Evolutionary conservation across 2,113 vertebrate species (phyloP).

Genomic region (Anhinga anhinga): DNA sequence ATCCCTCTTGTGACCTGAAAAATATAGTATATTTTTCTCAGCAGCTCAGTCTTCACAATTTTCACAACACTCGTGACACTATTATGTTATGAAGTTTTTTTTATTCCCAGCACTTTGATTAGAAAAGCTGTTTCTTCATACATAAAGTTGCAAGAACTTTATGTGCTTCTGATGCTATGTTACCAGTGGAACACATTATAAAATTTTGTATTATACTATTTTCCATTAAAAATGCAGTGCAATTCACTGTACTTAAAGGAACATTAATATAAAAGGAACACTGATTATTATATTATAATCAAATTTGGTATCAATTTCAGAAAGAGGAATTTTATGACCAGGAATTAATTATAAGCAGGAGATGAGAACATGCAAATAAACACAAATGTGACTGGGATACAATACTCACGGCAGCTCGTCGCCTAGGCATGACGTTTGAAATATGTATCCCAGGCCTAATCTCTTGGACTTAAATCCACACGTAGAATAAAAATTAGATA

Average conservation of each 20-base stretch:
- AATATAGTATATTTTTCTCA: neutral
- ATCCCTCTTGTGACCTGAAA: neutral
- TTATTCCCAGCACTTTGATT: neutral
- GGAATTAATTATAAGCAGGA: neutral
- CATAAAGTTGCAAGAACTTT: neutral
- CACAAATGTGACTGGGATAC: neutral
- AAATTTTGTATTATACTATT: neutral
- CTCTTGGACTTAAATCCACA: neutral
- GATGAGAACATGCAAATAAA: neutral
- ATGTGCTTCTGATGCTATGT: neutral
- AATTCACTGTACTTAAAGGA: neutral
- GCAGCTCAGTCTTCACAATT: neutral
- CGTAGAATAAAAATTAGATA: neutral
- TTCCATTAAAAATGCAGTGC: neutral
- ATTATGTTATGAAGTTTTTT: neutral
- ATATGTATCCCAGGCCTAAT: neutral
- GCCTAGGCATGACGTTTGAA: neutral
- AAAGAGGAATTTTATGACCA: neutral
- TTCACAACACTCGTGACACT: neutral
- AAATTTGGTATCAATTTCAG: neutral
- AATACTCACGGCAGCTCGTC: neutral
- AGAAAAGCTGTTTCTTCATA: neutral
- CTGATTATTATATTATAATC: neutral
- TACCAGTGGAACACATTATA: neutral
- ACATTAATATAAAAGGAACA: neutral